phyloP scores from a whole-genome alignment of 2,888 invertebrate species.

The Empis stercorea region DNA sequence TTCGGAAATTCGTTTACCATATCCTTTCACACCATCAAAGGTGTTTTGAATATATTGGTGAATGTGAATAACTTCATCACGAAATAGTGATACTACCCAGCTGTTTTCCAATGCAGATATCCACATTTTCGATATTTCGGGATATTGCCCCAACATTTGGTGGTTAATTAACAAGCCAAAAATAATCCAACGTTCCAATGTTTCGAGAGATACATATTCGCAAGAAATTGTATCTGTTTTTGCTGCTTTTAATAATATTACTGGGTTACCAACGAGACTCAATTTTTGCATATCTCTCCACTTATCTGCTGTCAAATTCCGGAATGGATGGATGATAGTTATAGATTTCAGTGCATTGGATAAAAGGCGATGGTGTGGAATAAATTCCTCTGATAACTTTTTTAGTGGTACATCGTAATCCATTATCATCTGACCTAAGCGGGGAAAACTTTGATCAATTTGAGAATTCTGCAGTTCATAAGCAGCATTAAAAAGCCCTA shows the following conservation, averaged over 20 bases:
- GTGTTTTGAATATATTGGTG: conserved; percentile 86
- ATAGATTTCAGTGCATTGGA: conserved; percentile 79
- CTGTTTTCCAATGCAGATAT: conserved; percentile 81
- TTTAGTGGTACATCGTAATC: conserved; percentile 94
- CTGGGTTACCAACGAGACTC: conserved; percentile 87
- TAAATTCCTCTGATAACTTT: conserved; percentile 92
- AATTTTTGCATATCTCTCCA: conserved; percentile 89
- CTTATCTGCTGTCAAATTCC: conserved; percentile 86
- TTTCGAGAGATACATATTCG: conserved; percentile 90
- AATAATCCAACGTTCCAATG: conserved; percentile 94
- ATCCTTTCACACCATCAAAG: conserved; percentile 92
- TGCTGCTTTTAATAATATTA: conserved; percentile 86
- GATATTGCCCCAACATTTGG: conserved; percentile 67
- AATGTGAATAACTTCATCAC: conserved; percentile 94
- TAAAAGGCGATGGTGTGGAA: conserved; percentile 81
- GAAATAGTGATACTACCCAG: conserved; percentile 87
- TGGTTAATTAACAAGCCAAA: conserved; percentile 89
- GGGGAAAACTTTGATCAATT: conserved; percentile 83
- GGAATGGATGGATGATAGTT: conserved; percentile 70
- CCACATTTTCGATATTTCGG: conserved; percentile 80
- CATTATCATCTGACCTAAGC: conserved; percentile 93
- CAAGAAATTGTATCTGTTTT: conserved; percentile 95
- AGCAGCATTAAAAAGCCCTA: conserved; percentile 95
- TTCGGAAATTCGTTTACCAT: conserved; percentile 82
- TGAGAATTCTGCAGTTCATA: conserved; percentile 90